phyloP scores from a whole-genome alignment of 1,140 invertebrate species.

The Nephotettix cincticeps region DNA sequence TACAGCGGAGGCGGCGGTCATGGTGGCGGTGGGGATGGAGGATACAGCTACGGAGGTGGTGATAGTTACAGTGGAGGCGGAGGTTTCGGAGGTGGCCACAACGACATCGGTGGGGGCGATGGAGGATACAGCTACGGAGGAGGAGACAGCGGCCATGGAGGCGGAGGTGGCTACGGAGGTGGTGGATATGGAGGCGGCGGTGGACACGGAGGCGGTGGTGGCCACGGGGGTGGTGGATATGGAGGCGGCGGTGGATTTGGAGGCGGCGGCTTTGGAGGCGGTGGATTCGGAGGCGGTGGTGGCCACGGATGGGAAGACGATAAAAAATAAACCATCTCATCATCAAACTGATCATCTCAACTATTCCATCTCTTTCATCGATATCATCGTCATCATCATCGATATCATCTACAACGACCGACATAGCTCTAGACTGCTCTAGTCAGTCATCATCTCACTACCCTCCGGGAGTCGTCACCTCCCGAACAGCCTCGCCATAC shows the following conservation, averaged over 20 bases:
- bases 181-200: conserved; percentile 23
- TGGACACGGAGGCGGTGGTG: conserved; percentile 7
- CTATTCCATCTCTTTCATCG: not conserved
- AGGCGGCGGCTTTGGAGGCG: conserved; percentile 8
- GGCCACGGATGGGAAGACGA: conserved; percentile 23
- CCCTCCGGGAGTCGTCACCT: too few species aligned
- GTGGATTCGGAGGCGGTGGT: conserved; percentile 1
- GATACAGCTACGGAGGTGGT: conserved; percentile 16
- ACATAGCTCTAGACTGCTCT: too few species aligned
- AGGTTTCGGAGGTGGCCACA: conserved; percentile 27
- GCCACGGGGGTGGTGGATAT: conserved; percentile 12
- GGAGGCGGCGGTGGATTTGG: not conserved
- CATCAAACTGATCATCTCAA: not conserved
- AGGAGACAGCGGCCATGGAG: conserved; percentile 15
- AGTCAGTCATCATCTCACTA: too few species aligned
- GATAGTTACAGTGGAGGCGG: conserved; percentile 20
- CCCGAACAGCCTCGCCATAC: not conserved
- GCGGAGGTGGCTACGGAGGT: not conserved
- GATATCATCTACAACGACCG: too few species aligned
- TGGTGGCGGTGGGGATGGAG: not conserved
- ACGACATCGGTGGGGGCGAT: conserved; percentile 16
- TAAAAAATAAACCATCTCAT: conserved; percentile 13
- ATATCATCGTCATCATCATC: not conserved
- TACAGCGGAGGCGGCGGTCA: conserved; percentile 5
- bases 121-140: conserved; percentile 18